Base-by-base conservation (phyloP, 2,113 vertebrate genomes). In the Microtus ochrogaster region DNA sequence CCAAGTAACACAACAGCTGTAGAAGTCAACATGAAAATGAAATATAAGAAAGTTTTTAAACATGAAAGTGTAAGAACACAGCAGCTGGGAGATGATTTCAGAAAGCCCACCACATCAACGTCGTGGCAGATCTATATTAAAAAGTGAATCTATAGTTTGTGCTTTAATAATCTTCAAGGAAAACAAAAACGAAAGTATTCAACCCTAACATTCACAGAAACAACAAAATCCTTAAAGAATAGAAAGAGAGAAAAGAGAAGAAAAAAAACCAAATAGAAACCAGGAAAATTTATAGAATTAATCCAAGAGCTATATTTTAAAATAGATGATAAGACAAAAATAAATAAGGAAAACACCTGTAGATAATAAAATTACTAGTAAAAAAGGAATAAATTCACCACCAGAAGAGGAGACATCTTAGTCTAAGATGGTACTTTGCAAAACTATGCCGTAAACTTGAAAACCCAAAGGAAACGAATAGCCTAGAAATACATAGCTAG, bases 171-270 rank as follows among this genome's bases (percentile, higher is more conserved):
- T 87, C 73, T 94, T 91, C 26, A 91, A 91, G 55, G 41, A 78
- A 92, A 87, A 24, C 61, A 78, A 96, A 96, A 96, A 63, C 74
- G 28, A 97, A 94, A 94, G 61, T 66, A 79, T 73, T 92, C 39
- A 88, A 44, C 4, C 10, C 41, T 77, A 92, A n/a, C 26, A 66
- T 65, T 92, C 93, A 78, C 66, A 74, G 93, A 88, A 84, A 94
- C 44, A 96, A 86, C 36, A 94, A 91, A 81, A 58, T 79, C 14
- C 24, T 52, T 72, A 52, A 66, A 44, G 85, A 93, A 87, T 52
- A 91, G 86, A n/a, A 92, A 65, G 49, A 90, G 84, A 95, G 65
- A 88, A 41, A 36, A 70, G 41, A 92, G 68, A 93, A n/a, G 14
- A 7, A 73, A 73, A 91, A 94, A 90, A 49, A 21, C 44, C 52